Evolutionary conservation across 2,113 vertebrate species (phyloP), one percentile per base, ranked within the genome.

Genomic region (Cromileptes altivelis): DNA sequence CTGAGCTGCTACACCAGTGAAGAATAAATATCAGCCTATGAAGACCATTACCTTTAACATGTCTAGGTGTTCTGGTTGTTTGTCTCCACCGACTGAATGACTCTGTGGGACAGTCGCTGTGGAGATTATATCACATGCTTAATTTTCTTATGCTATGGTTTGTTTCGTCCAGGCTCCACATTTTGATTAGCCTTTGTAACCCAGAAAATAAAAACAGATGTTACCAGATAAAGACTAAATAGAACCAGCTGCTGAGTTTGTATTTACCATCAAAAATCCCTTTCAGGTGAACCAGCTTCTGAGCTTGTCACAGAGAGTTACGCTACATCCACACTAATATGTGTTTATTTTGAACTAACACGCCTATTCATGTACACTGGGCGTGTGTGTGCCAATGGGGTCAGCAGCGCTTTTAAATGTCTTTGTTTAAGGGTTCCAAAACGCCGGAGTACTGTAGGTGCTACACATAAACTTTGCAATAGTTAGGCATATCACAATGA

Each of bases 41-140:
- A 12, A 60, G 12, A 56, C 19, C 1, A 50, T 81, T 91, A 89
- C 82, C 76, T 87, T 78, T 50, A 21, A 77, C 73, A 61, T n/a
- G 50, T 77, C 50, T 75, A 67, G 19, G 37, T 55, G 56, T 55
- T 81, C 55, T 37, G 61, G 70, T 27, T 65, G 56, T 87, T 75
- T 74, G 55, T 73, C 75, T 73, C 27, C 49, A 68, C 30, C 73
- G 27, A 23, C 30, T 79, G 49, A 77, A 52, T 63, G 61, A 61
- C 15, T 73, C 63, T 70, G 69, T 63, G 23, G 68, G 55, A 67
- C 57, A 77, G 64, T 60, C 15, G 60, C 78, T 81, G 60, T 50
- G 78, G 71, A 80, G 50, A 78, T 68, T 58, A 73, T 33, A 67
- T 78, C n/a, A 77, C 18, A 78, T 14, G 3, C 27, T 77, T 27